Percentiles rank a stretch among this genome's conserved stretches.
Evolutionary conservation across 2,797 vertebrate genomes (phyloP).

Genomic region (Antrozous pallidus): DNA sequence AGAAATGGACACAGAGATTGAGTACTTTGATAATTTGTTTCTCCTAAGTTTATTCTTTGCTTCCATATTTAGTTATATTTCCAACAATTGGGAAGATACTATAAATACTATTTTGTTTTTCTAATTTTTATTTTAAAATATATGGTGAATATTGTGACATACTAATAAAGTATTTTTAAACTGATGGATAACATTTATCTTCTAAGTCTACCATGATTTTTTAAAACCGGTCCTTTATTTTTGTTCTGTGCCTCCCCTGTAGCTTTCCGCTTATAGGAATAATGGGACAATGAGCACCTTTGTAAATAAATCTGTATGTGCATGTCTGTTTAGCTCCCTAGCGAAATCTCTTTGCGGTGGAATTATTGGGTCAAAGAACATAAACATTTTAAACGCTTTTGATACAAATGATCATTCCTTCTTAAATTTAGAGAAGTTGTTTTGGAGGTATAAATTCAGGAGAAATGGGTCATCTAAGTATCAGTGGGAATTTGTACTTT

Average conservation of each 20-base stretch:
- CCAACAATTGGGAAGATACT: not conserved
- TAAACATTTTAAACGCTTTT: conserved; percentile 32
- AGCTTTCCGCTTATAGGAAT: not conserved
- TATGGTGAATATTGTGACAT: not conserved
- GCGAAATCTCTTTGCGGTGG: not conserved
- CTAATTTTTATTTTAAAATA: not conserved
- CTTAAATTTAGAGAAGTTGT: not conserved
- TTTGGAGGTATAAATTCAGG: not conserved
- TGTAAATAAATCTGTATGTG: not conserved
- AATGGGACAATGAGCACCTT: not conserved
- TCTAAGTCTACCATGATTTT: not conserved
- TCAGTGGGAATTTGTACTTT: not conserved
- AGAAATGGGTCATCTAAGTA: conserved; percentile 36
- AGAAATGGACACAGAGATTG: not conserved
- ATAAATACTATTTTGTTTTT: conserved; percentile 12
- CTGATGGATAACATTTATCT: not conserved
- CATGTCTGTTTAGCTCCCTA: conserved; percentile 29
- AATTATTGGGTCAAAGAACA: conserved; percentile 9
- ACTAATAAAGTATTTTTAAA: not conserved
- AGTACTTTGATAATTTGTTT: not conserved
- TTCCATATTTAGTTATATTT: conserved; percentile 6
- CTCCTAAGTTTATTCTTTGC: not conserved
- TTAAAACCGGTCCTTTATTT: not conserved
- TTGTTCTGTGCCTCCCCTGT: not conserved
- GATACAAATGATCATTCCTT: not conserved